These are phyloP conservation scores for Drepanosiphum platanoidis DNA, from an alignment of 2,888 invertebrate genomes.

Conservation along the genomic window DNA sequence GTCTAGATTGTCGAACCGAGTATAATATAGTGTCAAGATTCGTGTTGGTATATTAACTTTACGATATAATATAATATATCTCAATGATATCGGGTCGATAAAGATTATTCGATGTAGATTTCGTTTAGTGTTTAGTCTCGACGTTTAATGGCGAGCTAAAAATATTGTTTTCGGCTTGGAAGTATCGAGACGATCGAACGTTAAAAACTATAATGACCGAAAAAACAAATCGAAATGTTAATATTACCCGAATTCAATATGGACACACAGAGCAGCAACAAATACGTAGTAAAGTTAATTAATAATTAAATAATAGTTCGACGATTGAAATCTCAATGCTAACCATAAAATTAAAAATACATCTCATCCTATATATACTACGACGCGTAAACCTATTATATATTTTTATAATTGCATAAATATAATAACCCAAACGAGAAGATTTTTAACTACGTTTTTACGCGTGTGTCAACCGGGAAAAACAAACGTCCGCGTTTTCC, in stretches of 20 bases:
- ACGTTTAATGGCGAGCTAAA: no score
- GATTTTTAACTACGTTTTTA: neutral
- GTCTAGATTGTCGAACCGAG: conserved; percentile 47
- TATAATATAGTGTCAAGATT: conserved; percentile 46
- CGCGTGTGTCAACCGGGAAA: neutral
- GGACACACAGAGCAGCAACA: no score
- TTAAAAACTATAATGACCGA: no score
- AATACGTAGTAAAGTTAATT: no score
- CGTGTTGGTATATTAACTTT: conserved; percentile 50
- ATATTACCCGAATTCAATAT: no score
- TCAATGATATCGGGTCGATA: no score
- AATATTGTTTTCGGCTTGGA: no score
- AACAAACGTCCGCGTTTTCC: neutral
- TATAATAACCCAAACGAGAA: no score
- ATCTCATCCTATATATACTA: neutral
- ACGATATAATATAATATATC: neutral
- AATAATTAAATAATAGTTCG: neutral
- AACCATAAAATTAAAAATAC: neutral
- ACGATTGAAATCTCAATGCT: neutral
- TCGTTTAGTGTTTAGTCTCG: no score
- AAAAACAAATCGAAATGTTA: no score
- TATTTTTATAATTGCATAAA: neutral
- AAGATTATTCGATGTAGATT: no score
- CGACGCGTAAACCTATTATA: neutral
- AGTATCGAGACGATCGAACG: no score